phyloP scores from a whole-genome alignment of 2,888 invertebrate species.

The Acanthosepion lycidas region DNA sequence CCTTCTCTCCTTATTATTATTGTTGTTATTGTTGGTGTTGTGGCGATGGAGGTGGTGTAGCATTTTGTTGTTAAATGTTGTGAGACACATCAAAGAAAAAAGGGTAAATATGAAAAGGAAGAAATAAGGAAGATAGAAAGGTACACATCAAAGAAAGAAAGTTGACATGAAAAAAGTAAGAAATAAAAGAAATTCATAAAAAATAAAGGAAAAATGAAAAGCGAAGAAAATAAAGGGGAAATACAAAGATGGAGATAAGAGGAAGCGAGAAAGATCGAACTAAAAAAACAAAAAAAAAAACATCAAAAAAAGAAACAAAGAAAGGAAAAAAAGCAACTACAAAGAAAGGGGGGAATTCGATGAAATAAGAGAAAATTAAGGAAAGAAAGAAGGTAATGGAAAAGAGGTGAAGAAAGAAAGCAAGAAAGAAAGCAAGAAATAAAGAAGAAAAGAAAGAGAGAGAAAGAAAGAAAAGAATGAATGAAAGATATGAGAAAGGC shows the following conservation, averaged over 20 bases:
- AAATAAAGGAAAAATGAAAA: background rate
- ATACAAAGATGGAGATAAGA: background rate
- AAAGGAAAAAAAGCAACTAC: background rate
- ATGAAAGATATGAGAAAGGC: too few species aligned
- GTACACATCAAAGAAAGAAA: too few species aligned
- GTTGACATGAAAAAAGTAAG: background rate
- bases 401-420: background rate
- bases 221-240: background rate
- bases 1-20: too few species aligned
- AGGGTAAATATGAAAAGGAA: too few species aligned
- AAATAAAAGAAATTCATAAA: background rate
- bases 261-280: background rate
- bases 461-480: too few species aligned
- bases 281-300: background rate
- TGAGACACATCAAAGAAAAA: too few species aligned
- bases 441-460: too few species aligned
- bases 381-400: background rate
- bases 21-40: too few species aligned
- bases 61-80: too few species aligned
- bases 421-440: background rate
- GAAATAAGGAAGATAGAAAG: too few species aligned
- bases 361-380: background rate
- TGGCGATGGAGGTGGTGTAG: too few species aligned
- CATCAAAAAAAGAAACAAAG: background rate
- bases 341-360: background rate